These are phyloP conservation scores for Phenganax stokvisi DNA, from an alignment of 92 coral and sea anemone genomes.

Conservation along the genomic window DNA sequence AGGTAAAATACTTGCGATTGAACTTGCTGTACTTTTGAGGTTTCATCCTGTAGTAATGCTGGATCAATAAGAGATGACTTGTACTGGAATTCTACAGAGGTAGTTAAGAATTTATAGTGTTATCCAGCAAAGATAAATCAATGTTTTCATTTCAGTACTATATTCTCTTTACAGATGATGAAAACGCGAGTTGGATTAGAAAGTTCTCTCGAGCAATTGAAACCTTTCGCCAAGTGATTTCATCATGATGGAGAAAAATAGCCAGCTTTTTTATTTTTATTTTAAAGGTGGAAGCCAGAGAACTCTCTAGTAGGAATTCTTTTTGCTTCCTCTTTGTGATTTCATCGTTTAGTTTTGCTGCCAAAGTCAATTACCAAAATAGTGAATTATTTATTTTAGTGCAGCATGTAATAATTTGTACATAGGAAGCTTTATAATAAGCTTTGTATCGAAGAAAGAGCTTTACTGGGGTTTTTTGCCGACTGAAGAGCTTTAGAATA, in stretches of 20 bases:
- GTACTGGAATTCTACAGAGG: neutral
- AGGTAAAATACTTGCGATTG: slow-evolving; percentile 47
- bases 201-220: slow-evolving; percentile 63
- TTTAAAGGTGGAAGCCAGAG: too few relatives aligned
- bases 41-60: too few relatives aligned
- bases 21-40: neutral
- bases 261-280: neutral
- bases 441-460: too few relatives aligned
- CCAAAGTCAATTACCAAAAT: neutral
- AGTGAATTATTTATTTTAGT: slow-evolving; percentile 27
- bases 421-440: neutral
- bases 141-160: neutral
- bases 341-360: slow-evolving; percentile 4
- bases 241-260: neutral
- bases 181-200: slow-evolving; percentile 70
- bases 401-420: slow-evolving; percentile 36
- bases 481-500: too few relatives aligned
- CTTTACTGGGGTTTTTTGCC: too few relatives aligned
- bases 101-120: neutral
- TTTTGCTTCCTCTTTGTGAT: neutral
- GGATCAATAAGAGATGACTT: neutral
- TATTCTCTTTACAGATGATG: slow-evolving; percentile 59
- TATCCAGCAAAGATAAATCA: neutral
- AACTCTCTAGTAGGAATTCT: neutral
- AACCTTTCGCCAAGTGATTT: slow-evolving; percentile 46